Evolutionary conservation across 2,113 vertebrate species (phyloP), one percentile per base, ranked within the genome.

Genomic region (Galemys pyrenaicus): DNA sequence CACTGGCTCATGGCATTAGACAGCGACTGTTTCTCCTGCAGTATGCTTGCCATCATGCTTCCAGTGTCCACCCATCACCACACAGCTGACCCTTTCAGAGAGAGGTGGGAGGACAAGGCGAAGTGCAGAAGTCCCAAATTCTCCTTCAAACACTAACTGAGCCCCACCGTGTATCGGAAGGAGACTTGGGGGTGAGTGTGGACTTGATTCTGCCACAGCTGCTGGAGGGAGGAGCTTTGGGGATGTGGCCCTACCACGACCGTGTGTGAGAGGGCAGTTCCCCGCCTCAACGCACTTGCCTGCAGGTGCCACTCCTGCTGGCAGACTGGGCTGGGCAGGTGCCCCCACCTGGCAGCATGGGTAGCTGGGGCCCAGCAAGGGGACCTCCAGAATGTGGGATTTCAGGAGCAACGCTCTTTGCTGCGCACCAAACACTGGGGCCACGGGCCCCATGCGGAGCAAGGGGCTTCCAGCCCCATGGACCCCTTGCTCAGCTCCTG

Each of bases 391-490:
- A 0, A 19, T 8, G 32, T 15, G 16, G 32, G 16, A 32, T 10
- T 20, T 54, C 80, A 77, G 65, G 44, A 8, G 30, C 44, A n/a
- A 7, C 3, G 22, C 22, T 26, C 87, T 79, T 37, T 3, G 8
- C 54, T 37, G 9, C 16, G 54, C 54, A 67, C 3, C 24, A 24
- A 65, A n/a, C 2, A 30, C 32, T 8, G 37, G 49, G 54, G 32
- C 51, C 37, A 7, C 58, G 41, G 62, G 0, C 12, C n/a, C 41
- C 46, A 4, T 2, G 19, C 0, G 37, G 30, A 5, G 9, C 41
- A 0, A n/a, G 22, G 41, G 58, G n/a, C 17, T 30, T n/a, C 3
- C 44, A 11, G 46, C 54, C 54, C 68, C 1, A 20, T 0, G 0
- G 85, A 30, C 54, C 60, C 49, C 56, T 75, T 22, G 26, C 79